phyloP scores from a whole-genome alignment of 2,888 invertebrate genomes.

The Cryptocephalus moraei region DNA sequence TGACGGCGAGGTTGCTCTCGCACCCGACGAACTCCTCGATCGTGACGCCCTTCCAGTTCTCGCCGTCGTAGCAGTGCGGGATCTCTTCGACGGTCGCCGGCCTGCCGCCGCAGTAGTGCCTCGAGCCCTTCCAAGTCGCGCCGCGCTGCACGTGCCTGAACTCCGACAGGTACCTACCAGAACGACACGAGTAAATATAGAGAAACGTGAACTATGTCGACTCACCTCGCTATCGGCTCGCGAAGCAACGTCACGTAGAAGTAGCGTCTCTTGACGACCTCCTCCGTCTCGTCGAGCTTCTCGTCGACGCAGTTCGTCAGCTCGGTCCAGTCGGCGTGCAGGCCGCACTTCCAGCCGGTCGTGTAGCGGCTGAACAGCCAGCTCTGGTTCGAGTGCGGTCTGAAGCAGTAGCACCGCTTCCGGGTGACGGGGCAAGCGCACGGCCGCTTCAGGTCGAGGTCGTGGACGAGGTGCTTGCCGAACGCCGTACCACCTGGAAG shows the following conservation, averaged over 20 bases:
- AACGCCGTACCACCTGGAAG: conserved; percentile 80
- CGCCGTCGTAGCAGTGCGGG: conserved; percentile 67
- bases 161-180: conserved; percentile 80
- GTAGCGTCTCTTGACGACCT: conserved; percentile 54
- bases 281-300: conserved; percentile 85
- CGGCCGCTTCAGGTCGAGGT: conserved; percentile 84
- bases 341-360: conserved; percentile 95
- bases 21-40: conserved; percentile 87
- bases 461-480: conserved; percentile 91
- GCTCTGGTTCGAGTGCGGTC: conserved; percentile 84
- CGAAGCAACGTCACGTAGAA: conserved; percentile 93
- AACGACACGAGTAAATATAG: background rate
- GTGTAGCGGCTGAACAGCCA: conserved; percentile 98
- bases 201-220: no score
- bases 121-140: conserved; percentile 87
- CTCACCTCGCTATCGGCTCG: conserved; percentile 71
- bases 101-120: conserved; percentile 64
- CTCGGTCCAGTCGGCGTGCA: conserved; percentile 98
- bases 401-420: conserved; percentile 86
- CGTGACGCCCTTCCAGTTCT: conserved; percentile 81
- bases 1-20: conserved; percentile 87
- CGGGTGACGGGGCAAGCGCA: conserved; percentile 85
- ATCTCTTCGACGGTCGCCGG: conserved; percentile 73
- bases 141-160: conserved; percentile 94
- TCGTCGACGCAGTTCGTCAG: conserved; percentile 84